Percentiles rank a stretch among this genome's conserved stretches.
These are phyloP conservation scores for Drosophila ananassae DNA, from an alignment of 1,140 invertebrate genomes.

Conservation along the genomic window DNA sequence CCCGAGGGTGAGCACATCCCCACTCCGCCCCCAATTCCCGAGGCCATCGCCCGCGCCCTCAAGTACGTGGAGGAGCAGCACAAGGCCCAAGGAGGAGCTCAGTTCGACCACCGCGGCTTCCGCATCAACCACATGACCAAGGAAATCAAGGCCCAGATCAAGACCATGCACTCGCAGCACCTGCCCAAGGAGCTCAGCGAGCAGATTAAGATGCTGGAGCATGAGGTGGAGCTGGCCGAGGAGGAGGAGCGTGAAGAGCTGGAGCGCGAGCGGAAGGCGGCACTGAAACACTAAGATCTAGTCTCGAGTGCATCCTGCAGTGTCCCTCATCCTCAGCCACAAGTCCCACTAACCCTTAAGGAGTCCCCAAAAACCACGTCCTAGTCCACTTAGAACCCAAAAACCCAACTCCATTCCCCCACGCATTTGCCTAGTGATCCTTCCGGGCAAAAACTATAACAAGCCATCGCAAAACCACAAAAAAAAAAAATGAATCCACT, in stretches of 20 bases:
- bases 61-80: conserved; percentile 84
- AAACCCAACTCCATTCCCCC: conserved; percentile 51
- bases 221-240: conserved; percentile 73
- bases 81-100: conserved; percentile 69
- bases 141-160: conserved; percentile 73
- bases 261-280: conserved; percentile 15
- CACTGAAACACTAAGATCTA: conserved; percentile 1
- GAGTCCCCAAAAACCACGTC: conserved; percentile 8
- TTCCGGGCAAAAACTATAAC: conserved; percentile 64
- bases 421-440: conserved; percentile 49
- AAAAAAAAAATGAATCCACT: conserved; percentile 49
- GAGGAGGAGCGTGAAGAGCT: conserved; percentile 60
- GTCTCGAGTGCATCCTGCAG: background rate
- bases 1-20: conserved; percentile 86
- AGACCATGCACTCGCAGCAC: conserved; percentile 50
- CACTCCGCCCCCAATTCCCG: conserved; percentile 89
- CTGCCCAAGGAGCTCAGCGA: conserved; percentile 71
- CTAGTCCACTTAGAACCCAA: conserved; percentile 26
- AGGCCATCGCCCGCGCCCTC: conserved; percentile 87
- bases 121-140: conserved; percentile 80
- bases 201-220: conserved; percentile 64
- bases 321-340: conserved; percentile 59
- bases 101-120: conserved; percentile 80
- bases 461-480: conserved; percentile 64
- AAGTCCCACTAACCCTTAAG: conserved; percentile 33